phyloP scores from a whole-genome alignment of 2,888 invertebrate genomes.

The Bedellia somnulentella region DNA sequence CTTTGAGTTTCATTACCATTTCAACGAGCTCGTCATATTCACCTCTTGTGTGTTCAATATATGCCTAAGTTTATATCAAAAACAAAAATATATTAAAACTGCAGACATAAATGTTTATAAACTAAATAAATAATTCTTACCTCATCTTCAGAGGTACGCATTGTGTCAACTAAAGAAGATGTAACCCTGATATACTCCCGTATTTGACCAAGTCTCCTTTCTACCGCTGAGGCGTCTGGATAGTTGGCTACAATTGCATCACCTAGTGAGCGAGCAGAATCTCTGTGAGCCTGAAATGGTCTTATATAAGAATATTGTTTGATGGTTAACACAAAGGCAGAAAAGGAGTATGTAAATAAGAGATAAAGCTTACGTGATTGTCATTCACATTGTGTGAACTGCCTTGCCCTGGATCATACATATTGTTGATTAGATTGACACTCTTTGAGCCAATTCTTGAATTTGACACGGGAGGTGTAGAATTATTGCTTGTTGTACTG shows the following conservation, averaged over 20 bases:
- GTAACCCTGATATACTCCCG: slow-evolving; percentile 73
- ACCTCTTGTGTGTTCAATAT: slow-evolving; percentile 53
- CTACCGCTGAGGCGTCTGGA: slow-evolving; percentile 69
- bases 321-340: background rate
- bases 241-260: slow-evolving; percentile 51
- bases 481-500: slow-evolving; percentile 33
- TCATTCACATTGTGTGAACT: slow-evolving; percentile 44
- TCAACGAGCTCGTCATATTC: slow-evolving; percentile 64
- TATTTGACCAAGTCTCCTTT: slow-evolving; percentile 70
- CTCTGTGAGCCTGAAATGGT: slow-evolving; percentile 29
- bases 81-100: too few relatives aligned
- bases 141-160: slow-evolving; percentile 70
- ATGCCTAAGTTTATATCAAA: slow-evolving; percentile 25
- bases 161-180: slow-evolving; percentile 68
- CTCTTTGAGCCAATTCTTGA: slow-evolving; percentile 35
- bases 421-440: slow-evolving; percentile 49
- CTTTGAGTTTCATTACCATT: slow-evolving; percentile 69
- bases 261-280: slow-evolving; percentile 42
- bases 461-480: slow-evolving; percentile 27
- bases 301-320: background rate
- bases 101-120: too few relatives aligned
- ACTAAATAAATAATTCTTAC: slow-evolving; percentile 37
- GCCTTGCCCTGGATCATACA: slow-evolving; percentile 48
- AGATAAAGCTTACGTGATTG: slow-evolving; percentile 42
- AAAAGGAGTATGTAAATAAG: too few relatives aligned